Base-by-base conservation (phyloP, 2,113 vertebrate species). In the Condylura cristata region DNA sequence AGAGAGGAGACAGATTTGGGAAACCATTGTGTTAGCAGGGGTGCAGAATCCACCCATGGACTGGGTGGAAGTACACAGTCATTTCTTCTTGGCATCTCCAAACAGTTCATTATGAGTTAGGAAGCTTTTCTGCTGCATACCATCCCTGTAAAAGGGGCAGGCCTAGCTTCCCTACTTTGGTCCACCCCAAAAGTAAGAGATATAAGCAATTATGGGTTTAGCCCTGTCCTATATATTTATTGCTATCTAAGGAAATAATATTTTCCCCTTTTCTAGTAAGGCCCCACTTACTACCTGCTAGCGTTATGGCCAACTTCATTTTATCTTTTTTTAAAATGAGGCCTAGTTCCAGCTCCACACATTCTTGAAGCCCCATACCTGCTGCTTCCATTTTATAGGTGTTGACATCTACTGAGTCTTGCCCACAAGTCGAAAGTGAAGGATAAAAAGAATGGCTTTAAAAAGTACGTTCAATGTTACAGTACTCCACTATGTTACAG, bases 381-480 rank as follows among this genome's bases (percentile, higher is more conserved):
- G 46, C 46, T 72, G 51, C 51, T 70, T 5, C 17, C 18, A 3
- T 37, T 80, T 78, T 17, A 34, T 11, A 84, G 90, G 85, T 16
- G 60, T 4, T 71, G 56, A 53, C 66, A 28, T 95, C 84, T 65
- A 51, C 16, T 44, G 68, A 5, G 16, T 46, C 34, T 20, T 72
- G 34, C 30, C 51, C 71, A 9, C 41, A 48, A 70, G 48, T 17
- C 79, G 44, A 86, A 86, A 78, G 63, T 71, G 63, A 3, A 28
- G 48, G 37, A 41, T 68, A 17, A 68, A 83, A 92, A 93, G 72
- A 39, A 70, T 16, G 20, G 37, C 39, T 60, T 65, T 83, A 86
- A 30, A 39, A 60, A 86, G 70, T 28, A 51, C 37, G 74, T 70
- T n/a, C 44, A 34, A 28, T 16, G 85, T 41, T 28, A 16, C 16